These are phyloP conservation scores for Periophthalmus magnuspinnatus DNA, from an alignment of 2,797 vertebrate species.

Conservation along the genomic window DNA sequence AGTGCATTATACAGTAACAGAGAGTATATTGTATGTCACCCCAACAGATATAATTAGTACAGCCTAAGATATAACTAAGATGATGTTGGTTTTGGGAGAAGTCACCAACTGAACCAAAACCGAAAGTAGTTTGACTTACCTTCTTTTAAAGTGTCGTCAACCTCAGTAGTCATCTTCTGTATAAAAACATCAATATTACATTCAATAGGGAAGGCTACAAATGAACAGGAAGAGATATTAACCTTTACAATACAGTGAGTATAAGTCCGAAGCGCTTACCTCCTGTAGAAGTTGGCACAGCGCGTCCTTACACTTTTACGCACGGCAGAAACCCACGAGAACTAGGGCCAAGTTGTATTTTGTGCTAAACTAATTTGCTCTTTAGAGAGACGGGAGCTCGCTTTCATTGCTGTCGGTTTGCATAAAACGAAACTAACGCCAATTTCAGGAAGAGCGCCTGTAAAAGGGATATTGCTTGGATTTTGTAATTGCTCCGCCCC, in stretches of 20 bases:
- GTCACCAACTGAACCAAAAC: neutral
- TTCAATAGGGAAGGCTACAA: neutral
- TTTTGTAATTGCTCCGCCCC: slow-evolving; percentile 22
- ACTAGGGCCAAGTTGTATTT: neutral
- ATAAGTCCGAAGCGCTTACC: neutral
- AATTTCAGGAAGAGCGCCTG: slow-evolving; percentile 44
- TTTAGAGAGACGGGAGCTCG: neutral
- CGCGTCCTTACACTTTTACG: neutral
- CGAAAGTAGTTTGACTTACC: slow-evolving; percentile 1
- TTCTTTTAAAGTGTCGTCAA: neutral
- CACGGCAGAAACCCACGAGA: neutral
- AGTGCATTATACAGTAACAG: neutral
- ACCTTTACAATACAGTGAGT: neutral
- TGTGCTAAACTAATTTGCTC: neutral
- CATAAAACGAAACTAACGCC: slow-evolving; percentile 56
- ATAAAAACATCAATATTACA: neutral
- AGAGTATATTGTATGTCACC: neutral
- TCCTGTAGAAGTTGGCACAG: neutral
- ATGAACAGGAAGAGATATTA: too few species aligned
- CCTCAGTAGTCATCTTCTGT: neutral
- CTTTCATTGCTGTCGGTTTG: neutral
- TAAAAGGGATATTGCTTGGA: neutral
- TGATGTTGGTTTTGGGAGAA: neutral
- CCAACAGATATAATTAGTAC: neutral
- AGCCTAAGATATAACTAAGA: neutral